Base-by-base conservation (phyloP, 1,140 invertebrate species). In the Whitmania pigra region DNA sequence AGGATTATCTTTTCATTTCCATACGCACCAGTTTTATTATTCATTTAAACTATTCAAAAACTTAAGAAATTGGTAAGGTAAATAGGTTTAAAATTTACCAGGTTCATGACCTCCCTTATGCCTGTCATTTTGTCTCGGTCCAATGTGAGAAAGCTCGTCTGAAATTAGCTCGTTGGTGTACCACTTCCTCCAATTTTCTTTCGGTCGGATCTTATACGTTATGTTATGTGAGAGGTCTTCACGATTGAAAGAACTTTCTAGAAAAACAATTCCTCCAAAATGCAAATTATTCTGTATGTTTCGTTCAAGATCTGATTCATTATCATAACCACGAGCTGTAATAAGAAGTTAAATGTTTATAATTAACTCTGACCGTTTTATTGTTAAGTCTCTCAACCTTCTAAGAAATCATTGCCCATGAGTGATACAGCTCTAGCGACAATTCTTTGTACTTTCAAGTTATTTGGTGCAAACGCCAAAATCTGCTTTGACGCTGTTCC, bases 161-260 rank as follows among this genome's bases (percentile, higher is more conserved):
- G 57, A 63, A 63, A 31, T 63, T 25, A 22, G 22, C 29, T 63
- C 57, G 57, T 63, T 63, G 11, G 22, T 63, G 67, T 79, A 53
- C 79, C 82, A 74, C 86, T 80, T 76, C 85, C 82, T 66, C 43
- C 43, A 49, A 84, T 85, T 67, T 87, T 87, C 78, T 88, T 85
- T 60, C 86, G 82, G 43, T 49, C 43, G 43, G 40, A 88, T 79
- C 22, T 83, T 83, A 53, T 87, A 82, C 75, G 83, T 77, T 63
- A 78, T 76, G 63, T 77, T 73, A 25, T 70, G 22, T 7, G 22
- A 25, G 57, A 63, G 29, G 22, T 22, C 43, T 22, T 31, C 29
- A 13, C 22, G 7, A 13, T 15, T 22, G 57, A 63, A 63, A 25
- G 57, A 63, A 63, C 22, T 25, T 13, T 63, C 57, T 20, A 63